Conservation (phyloP, 2,797 vertebrate genomes). For the Xiphorhynchus erythropygius region DNA sequence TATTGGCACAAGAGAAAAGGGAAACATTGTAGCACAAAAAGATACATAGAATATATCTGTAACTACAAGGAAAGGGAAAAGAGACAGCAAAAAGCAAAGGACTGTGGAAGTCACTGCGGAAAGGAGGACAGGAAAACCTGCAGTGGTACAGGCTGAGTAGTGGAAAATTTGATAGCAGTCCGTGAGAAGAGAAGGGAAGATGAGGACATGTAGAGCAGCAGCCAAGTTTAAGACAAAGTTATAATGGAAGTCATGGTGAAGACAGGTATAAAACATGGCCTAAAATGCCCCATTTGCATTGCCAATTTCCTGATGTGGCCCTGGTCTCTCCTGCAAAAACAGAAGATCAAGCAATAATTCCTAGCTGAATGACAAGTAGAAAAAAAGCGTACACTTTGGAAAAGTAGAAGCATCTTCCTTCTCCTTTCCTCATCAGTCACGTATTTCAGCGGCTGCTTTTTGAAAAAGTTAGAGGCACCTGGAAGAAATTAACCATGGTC, state of each 20-base stretch:
- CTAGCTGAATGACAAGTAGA: background rate
- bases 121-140: background rate
- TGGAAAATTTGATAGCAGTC: background rate
- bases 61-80: background rate
- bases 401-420: background rate
- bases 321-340: background rate
- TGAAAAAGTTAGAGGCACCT: background rate
- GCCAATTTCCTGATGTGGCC: background rate
- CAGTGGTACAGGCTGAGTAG: background rate
- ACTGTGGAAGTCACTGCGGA: background rate
- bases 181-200: background rate
- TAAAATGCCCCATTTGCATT: rapidly evolving
- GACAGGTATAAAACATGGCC: background rate
- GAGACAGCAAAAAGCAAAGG: background rate
- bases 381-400: rapidly evolving
- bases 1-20: background rate
- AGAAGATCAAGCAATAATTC: background rate
- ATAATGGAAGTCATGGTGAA: background rate
- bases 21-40: background rate
- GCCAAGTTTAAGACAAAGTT: background rate
- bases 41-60: background rate
- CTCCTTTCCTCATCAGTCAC: background rate
- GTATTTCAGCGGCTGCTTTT: background rate
- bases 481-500: background rate
- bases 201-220: background rate